Evolutionary conservation across 2,797 vertebrate genomes (phyloP).

Genomic region (Scomberomorus guttatus): DNA sequence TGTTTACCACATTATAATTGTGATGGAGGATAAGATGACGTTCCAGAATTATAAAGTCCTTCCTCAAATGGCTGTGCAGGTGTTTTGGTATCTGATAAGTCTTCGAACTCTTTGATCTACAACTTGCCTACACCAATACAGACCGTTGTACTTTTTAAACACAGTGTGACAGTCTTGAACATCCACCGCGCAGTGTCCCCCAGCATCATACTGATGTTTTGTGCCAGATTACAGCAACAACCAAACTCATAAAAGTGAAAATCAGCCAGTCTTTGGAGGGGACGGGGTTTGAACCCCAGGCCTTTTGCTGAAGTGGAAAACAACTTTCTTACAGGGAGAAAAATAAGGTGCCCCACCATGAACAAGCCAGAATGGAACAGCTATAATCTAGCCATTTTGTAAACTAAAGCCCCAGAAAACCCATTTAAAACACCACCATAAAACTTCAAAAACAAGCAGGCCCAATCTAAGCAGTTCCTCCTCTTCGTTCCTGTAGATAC

Average conservation of each 20-base stretch:
- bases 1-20: too few species aligned
- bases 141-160: too few species aligned
- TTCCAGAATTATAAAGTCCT: too few species aligned
- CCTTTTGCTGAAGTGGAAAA: background rate
- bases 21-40: too few species aligned
- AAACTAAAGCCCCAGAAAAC: conserved; percentile 55
- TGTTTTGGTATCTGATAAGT: too few species aligned
- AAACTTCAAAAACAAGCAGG: conserved; percentile 76
- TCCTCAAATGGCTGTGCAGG: too few species aligned
- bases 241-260: background rate
- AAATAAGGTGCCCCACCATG: conserved; percentile 34
- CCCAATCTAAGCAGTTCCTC: conserved; percentile 51
- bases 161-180: too few species aligned
- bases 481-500: conserved; percentile 23
- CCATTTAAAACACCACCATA: conserved; percentile 69
- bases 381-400: conserved; percentile 51
- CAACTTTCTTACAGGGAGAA: conserved; percentile 29
- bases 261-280: background rate
- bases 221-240: too few species aligned
- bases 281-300: background rate
- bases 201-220: too few species aligned
- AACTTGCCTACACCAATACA: too few species aligned
- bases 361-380: conserved; percentile 29
- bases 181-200: too few species aligned
- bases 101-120: too few species aligned